Percentiles rank a stretch among this genome's conserved stretches.
phyloP scores from a whole-genome alignment of 2,797 vertebrate species.

The Thaleichthys pacificus region DNA sequence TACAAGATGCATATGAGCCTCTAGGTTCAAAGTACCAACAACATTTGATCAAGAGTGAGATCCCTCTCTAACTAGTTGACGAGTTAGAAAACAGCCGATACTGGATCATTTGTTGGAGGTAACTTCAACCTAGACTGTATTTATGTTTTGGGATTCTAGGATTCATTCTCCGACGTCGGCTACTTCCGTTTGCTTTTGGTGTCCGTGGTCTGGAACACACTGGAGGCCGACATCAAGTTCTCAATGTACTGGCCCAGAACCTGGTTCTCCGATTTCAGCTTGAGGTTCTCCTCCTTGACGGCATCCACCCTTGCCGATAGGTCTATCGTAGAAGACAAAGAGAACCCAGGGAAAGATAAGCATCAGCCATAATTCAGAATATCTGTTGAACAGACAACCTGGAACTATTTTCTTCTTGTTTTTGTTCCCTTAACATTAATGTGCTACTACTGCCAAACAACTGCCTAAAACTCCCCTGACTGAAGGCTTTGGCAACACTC shows the following conservation, averaged over 20 bases:
- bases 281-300: constrained; percentile 99
- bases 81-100: constrained; percentile 9
- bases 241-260: constrained; percentile 99
- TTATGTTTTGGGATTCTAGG: not conserved
- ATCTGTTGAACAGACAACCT: not conserved
- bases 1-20: constrained; percentile 13
- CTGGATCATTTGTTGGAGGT: constrained; percentile 29
- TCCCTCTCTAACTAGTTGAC: constrained; percentile 11
- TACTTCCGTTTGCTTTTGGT: constrained; percentile 99
- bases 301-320: constrained; percentile 96
- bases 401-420: not conserved
- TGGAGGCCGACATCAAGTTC: constrained; percentile 99
- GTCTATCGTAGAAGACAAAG: constrained; percentile 69
- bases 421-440: no score
- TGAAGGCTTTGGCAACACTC: not conserved
- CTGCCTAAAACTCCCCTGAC: not conserved
- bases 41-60: constrained; percentile 17
- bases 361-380: not conserved
- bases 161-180: not conserved
- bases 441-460: not conserved
- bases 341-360: no score
- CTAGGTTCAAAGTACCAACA: constrained; percentile 11
- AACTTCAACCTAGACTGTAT: constrained; percentile 34
- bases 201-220: constrained; percentile 98
- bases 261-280: constrained; percentile 99